A percentile compares a stretch with the other conserved stretches of the same genome.
Evolutionary conservation across 1,140 invertebrate genomes (phyloP).

Genomic region (Daktulosphaira vitifoliae): DNA sequence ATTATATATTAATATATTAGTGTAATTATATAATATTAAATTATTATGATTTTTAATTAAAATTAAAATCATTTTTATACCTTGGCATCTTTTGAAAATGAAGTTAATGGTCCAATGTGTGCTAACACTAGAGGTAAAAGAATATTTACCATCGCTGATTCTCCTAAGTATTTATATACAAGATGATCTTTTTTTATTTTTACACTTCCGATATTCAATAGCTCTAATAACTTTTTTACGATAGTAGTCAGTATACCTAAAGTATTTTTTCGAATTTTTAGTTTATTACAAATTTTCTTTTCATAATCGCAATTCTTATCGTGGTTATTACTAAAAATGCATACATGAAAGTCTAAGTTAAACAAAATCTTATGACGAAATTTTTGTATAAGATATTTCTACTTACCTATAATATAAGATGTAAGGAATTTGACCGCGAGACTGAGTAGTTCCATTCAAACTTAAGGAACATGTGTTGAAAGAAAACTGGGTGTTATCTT

Average conservation of each 20-base stretch:
- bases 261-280: slow-evolving; percentile 62
- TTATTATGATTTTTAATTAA: too few species aligned
- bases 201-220: slow-evolving; percentile 62
- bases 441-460: slow-evolving; percentile 89
- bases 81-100: slow-evolving; percentile 59
- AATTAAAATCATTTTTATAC: slow-evolving; percentile 44
- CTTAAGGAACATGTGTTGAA: slow-evolving; percentile 86
- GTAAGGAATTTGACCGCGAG: slow-evolving; percentile 87
- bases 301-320: slow-evolving; percentile 28
- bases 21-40: too few species aligned
- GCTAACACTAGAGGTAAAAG: slow-evolving; percentile 69
- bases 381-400: background rate
- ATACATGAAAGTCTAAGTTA: too few species aligned
- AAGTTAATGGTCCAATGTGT: slow-evolving; percentile 69
- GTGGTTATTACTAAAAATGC: slow-evolving; percentile 9
- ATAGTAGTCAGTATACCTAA: slow-evolving; percentile 63
- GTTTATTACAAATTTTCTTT: slow-evolving; percentile 47
- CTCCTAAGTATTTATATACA: slow-evolving; percentile 43
- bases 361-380: too few species aligned
- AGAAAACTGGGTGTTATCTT: slow-evolving; percentile 85
- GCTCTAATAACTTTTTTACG: slow-evolving; percentile 59
- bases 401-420: slow-evolving; percentile 72
- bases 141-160: slow-evolving; percentile 58
- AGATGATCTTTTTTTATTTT: slow-evolving; percentile 44
- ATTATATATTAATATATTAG: too few species aligned